phyloP scores from a whole-genome alignment of 2,888 invertebrate species.

The Halictus ligatus region DNA sequence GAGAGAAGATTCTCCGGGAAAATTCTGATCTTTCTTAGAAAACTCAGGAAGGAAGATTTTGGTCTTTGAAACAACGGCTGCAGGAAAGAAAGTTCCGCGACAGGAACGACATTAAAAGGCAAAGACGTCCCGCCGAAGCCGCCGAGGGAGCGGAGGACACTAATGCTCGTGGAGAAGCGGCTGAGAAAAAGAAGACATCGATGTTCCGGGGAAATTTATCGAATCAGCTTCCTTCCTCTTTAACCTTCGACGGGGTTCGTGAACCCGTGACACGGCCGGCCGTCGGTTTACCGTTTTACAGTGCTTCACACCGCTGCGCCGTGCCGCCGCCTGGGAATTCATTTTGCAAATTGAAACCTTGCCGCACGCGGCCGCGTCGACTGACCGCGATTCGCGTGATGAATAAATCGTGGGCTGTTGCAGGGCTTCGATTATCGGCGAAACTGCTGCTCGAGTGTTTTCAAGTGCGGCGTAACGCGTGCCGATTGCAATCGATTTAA shows the following conservation, averaged over 20 bases:
- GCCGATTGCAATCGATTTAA: slow-evolving; percentile 1
- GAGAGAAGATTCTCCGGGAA: background rate
- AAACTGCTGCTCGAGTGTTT: background rate
- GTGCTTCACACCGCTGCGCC: background rate
- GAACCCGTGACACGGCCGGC: background rate
- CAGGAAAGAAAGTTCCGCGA: background rate
- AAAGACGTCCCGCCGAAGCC: background rate
- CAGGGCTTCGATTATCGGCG: background rate
- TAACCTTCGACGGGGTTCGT: slow-evolving; percentile 5
- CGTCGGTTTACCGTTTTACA: background rate
- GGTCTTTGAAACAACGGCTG: background rate
- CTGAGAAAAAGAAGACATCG: background rate
- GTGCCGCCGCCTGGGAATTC: background rate
- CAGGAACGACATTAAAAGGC: background rate
- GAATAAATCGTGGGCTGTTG: slow-evolving; percentile 16
- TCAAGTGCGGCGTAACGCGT: background rate
- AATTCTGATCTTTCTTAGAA: background rate
- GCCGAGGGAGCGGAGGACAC: background rate
- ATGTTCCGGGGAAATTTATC: slow-evolving; percentile 1
- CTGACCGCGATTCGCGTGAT: background rate
- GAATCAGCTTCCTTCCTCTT: background rate
- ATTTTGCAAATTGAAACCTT: slow-evolving; percentile 24
- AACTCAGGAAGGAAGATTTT: background rate
- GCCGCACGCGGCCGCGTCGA: background rate
- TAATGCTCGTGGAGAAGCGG: background rate